Percentiles rank a stretch among this genome's conserved stretches.
Conservation (phyloP, 2,888 invertebrate genomes). For the Malthinus seriepunctatus region DNA sequence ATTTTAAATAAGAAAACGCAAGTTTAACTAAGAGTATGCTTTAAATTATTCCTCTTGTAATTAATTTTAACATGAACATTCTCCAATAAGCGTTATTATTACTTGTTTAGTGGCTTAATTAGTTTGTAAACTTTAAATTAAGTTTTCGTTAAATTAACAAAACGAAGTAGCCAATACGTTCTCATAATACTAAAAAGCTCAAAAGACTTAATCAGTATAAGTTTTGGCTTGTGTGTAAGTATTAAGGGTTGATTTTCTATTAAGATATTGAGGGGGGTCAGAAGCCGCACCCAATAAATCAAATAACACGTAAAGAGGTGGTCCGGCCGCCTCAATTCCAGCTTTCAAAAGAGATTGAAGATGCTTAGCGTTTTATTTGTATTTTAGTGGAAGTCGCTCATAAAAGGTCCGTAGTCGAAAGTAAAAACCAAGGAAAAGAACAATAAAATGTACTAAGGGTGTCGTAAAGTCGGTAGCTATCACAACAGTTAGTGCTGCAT, state of each 20-base stretch:
- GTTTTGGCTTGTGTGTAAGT: no score
- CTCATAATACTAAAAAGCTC: no score
- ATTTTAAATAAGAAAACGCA: no score
- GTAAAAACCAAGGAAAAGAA: conserved; percentile 47
- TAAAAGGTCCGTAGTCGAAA: conserved; percentile 41
- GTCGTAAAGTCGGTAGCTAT: conserved; percentile 47
- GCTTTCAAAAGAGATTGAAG: conserved; percentile 34
- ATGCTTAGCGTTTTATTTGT: conserved; percentile 40
- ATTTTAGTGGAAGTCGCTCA: conserved; percentile 39
- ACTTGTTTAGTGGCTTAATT: no score
- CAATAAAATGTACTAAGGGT: conserved; percentile 49
- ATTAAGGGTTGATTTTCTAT: conserved; percentile 13
- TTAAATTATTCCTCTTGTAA: no score
- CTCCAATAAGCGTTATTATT: no score
- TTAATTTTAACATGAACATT: no score
- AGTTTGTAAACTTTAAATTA: no score
- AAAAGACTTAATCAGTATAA: no score
- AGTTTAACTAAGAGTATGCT: no score
- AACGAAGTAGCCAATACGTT: no score
- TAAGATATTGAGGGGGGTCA: conserved; percentile 16
- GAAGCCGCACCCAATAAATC: conserved; percentile 29
- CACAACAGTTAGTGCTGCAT: conserved; percentile 44
- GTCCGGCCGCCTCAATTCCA: conserved; percentile 25
- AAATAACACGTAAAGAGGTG: conserved; percentile 27
- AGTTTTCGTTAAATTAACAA: no score